phyloP scores from a whole-genome alignment of 2,888 invertebrate genomes.

The Tinea semifulvella region DNA sequence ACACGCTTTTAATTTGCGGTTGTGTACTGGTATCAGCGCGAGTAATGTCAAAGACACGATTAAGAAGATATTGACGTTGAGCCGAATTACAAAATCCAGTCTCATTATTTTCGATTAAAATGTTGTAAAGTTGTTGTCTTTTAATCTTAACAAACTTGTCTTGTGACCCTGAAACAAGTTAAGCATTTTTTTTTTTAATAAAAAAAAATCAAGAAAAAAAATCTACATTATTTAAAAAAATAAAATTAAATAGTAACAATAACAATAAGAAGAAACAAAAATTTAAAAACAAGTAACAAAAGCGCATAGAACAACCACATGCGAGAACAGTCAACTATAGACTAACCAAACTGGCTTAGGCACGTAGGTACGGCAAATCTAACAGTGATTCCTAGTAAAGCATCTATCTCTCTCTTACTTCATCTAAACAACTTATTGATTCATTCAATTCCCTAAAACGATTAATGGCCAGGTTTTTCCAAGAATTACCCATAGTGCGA shows the following conservation, averaged over 20 bases:
- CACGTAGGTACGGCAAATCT: not conserved
- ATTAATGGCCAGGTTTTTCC: not conserved
- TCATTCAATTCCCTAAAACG: not conserved
- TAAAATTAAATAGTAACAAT: too few relatives aligned
- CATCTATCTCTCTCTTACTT: not conserved
- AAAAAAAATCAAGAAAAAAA: too few relatives aligned
- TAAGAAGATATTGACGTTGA: not conserved
- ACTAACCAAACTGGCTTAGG: not conserved
- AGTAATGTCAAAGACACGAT: not conserved
- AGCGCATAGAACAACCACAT: not conserved
- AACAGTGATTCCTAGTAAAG: not conserved
- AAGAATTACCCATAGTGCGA: not conserved
- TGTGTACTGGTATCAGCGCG: not conserved
- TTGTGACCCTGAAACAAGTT: not conserved
- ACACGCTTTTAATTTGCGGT: not conserved
- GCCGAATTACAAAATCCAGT: not conserved
- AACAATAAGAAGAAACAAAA: not conserved
- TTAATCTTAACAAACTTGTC: too few relatives aligned
- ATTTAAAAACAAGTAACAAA: not conserved
- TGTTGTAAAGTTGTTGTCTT: not conserved
- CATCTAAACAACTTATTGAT: not conserved
- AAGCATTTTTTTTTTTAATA: not conserved
- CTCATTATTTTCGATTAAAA: not conserved
- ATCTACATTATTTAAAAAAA: too few relatives aligned
- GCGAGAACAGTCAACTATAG: not conserved